Evolutionary conservation across 2,888 invertebrate genomes (phyloP), one percentile per base, ranked within the genome.

Genomic region (Sinodicranocentrus sp.): DNA sequence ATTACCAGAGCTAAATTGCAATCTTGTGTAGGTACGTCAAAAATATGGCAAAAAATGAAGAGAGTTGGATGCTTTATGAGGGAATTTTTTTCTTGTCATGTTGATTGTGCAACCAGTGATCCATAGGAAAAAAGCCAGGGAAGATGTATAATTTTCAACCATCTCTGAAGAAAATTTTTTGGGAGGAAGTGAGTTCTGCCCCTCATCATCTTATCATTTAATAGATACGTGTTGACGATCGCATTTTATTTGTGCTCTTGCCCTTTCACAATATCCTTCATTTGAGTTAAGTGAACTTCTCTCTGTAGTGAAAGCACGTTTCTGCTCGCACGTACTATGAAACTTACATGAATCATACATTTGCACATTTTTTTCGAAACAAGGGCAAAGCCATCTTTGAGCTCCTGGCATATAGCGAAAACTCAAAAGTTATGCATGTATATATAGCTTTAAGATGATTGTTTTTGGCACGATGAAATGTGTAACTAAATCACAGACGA

Each of bases 261-360:
- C 65, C 43, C 39, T 65, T 65, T 39, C 15, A 25, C 52, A 70
- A 54, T 70, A 44, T 48, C 26, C n/a, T 52, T 52, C 17, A 44
- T 15, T 15, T 23, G 3, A 25, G 25, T 52, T 52, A 33, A 33
- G 33, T 33, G 10, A 25, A 3, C 70, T 71, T 17, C 23, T 71
- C 43, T n/a, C 33, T 39, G 59, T 15, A 63, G 71, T 71, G 70
- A 78, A 78, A 70, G 78, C 78, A 78, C 78, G 78, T 78, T 57
- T n/a, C 39, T 15, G n/a, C 39, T 63, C 52, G 71, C 78, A 78
- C 78, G 78, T 78, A 63, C 28, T 39, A 57, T 54, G 57, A 57
- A 59, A 59, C 59, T 15, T 63, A 78, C 78, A 78, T 63, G 78
- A 78, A 63, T 78, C 78, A 52, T 71, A 33, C 78, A 71, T 70